Percentiles rank a stretch among this genome's conserved stretches.
These are phyloP conservation scores for Macrochelys suwanniensis DNA, from an alignment of 2,797 vertebrate genomes.

Conservation along the genomic window DNA sequence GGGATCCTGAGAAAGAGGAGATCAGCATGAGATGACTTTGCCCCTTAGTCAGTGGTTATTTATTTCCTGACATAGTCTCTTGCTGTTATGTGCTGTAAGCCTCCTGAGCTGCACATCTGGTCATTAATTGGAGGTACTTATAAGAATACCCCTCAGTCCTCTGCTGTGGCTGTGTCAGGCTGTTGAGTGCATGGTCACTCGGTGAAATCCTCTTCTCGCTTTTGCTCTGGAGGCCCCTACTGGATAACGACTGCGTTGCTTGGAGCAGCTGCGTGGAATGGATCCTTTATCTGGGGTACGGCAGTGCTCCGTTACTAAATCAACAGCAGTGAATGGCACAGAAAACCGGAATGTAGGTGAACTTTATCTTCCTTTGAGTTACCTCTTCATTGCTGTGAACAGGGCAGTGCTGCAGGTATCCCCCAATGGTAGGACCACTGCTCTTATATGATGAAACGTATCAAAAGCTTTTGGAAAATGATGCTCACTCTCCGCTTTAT, in stretches of 20 bases:
- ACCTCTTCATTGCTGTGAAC: background rate
- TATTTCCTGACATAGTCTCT: background rate
- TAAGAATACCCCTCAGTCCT: background rate
- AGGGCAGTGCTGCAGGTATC: background rate
- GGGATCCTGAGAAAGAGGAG: background rate
- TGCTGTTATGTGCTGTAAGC: background rate
- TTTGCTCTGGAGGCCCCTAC: background rate
- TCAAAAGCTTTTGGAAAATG: conserved; percentile 39
- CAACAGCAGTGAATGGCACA: background rate
- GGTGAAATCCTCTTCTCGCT: accelerated
- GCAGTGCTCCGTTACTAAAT: accelerated
- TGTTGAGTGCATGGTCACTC: background rate
- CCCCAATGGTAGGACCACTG: background rate
- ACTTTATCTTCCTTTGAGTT: conserved; percentile 1
- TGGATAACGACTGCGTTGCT: accelerated
- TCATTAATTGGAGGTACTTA: background rate
- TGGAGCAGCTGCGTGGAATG: accelerated
- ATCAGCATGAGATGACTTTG: background rate
- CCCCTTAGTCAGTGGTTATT: background rate
- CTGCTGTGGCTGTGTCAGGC: accelerated
- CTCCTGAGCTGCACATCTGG: background rate
- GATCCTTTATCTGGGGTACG: accelerated
- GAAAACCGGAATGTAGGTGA: background rate
- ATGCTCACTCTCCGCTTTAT: background rate
- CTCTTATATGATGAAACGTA: background rate